Conservation (phyloP, 2,888 invertebrate species). For the Pomacea canaliculata region DNA sequence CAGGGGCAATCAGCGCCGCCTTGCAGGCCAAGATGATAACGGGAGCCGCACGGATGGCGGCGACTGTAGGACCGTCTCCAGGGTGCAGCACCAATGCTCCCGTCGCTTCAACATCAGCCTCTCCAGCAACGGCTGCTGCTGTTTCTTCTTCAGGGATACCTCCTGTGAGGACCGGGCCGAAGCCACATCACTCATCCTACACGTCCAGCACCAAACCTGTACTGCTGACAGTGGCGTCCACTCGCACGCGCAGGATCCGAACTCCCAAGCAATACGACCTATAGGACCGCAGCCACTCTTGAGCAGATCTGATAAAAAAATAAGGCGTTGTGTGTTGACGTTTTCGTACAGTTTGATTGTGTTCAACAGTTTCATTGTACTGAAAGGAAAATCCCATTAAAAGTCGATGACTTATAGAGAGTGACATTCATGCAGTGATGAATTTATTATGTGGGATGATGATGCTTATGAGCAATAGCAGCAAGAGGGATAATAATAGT, state of each 20-base stretch:
- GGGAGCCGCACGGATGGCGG: background rate
- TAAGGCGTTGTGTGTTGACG: too few relatives aligned
- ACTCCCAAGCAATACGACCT: constrained; percentile 66
- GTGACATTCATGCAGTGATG: too few relatives aligned
- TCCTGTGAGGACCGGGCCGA: constrained; percentile 21
- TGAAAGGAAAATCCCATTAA: too few relatives aligned
- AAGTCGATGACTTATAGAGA: too few relatives aligned
- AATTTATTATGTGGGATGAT: too few relatives aligned
- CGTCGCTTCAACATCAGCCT: constrained; percentile 10
- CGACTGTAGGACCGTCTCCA: background rate
- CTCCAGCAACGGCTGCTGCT: constrained; percentile 16
- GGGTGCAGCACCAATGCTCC: background rate
- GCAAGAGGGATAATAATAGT: too few relatives aligned
- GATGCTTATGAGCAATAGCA: too few relatives aligned
- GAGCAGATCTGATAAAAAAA: too few relatives aligned
- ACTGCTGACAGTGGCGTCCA: constrained; percentile 55
- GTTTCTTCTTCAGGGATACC: too few relatives aligned
- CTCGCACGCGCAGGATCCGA: constrained; percentile 61
- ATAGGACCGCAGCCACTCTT: constrained; percentile 23
- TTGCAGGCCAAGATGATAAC: background rate
- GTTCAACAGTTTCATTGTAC: too few relatives aligned
- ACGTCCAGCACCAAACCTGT: constrained; percentile 55
- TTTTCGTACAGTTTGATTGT: too few relatives aligned
- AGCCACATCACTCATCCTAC: constrained; percentile 43
- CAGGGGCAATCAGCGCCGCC: background rate